Percentiles rank a stretch among this genome's conserved stretches.
Evolutionary conservation across 2,888 invertebrate species (phyloP).

Genomic region (Digitonthophagus gazella): DNA sequence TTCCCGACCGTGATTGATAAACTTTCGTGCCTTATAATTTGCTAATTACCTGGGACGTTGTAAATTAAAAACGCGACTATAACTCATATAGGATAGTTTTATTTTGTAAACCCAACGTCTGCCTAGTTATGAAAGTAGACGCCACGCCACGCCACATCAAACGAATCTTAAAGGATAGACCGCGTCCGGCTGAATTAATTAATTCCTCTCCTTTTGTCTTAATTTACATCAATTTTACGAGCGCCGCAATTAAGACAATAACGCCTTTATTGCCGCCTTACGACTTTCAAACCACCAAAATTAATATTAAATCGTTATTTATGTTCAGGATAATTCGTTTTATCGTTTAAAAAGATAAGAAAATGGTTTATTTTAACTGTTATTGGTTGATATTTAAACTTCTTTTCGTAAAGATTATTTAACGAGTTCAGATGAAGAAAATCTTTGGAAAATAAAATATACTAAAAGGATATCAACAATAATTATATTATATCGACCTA

Average conservation of each 20-base stretch:
- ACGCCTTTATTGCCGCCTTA: conserved; percentile 5
- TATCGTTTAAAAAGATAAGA: no score
- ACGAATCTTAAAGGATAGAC: neutral
- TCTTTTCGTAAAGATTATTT: no score
- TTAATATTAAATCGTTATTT: neutral
- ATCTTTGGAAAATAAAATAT: no score
- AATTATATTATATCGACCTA: no score
- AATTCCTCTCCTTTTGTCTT: conserved; percentile 13
- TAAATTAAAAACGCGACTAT: neutral
- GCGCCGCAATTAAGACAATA: conserved; percentile 10
- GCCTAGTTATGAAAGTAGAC: no score
- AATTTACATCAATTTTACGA: conserved; percentile 14
- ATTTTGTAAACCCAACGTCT: no score
- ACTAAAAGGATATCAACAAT: no score
- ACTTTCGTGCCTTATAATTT: conserved; percentile 16
- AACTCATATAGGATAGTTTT: neutral
- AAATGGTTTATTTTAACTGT: no score
- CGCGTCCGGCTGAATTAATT: conserved; percentile 1
- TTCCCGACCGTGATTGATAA: conserved; percentile 8
- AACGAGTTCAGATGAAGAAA: no score
- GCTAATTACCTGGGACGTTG: neutral
- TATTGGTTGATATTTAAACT: no score
- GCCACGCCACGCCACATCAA: neutral
- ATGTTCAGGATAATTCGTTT: no score
- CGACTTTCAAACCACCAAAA: neutral